Percentiles rank a stretch among this genome's conserved stretches.
Conservation (phyloP, 2,113 vertebrate species). For the Phylloscopus trochilus region DNA sequence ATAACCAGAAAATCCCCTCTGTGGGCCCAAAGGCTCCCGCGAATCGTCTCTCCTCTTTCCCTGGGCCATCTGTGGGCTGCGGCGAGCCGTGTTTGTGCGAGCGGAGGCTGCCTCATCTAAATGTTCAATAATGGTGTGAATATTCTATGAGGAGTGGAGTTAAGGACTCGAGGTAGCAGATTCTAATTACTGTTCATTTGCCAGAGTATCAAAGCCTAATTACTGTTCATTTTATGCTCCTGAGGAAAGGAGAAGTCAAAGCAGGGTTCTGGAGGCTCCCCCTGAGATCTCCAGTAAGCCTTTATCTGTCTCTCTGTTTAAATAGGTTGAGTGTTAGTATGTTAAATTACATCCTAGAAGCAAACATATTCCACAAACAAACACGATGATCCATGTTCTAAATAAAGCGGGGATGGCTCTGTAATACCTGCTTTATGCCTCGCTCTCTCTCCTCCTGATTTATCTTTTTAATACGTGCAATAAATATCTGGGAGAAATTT, state of each 20-base stretch:
- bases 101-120: constrained; percentile 94
- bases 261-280: constrained; percentile 92
- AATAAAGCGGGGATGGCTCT: constrained; percentile 81
- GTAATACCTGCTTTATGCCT: constrained; percentile 83
- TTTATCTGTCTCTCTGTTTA: constrained; percentile 90
- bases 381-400: constrained; percentile 89
- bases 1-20: constrained; percentile 99
- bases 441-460: constrained; percentile 83
- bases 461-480: constrained; percentile 86
- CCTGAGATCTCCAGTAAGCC: constrained; percentile 92
- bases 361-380: constrained; percentile 98
- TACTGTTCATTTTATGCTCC: constrained; percentile 99
- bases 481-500: constrained; percentile 91
- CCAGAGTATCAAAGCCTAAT: constrained; percentile 99
- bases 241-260: constrained; percentile 92
- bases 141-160: constrained; percentile 94
- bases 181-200: constrained; percentile 99
- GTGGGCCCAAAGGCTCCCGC: constrained; percentile 93
- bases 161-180: constrained; percentile 93
- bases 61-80: constrained; percentile 84
- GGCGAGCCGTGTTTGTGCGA: constrained; percentile 85
- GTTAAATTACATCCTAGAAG: constrained; percentile 86
- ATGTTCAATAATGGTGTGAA: constrained; percentile 98
- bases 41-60: constrained; percentile 88
- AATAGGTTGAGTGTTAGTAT: constrained; percentile 88